phyloP scores from a whole-genome alignment of 1,140 invertebrate species.

The Gonatopus flavifemur region DNA sequence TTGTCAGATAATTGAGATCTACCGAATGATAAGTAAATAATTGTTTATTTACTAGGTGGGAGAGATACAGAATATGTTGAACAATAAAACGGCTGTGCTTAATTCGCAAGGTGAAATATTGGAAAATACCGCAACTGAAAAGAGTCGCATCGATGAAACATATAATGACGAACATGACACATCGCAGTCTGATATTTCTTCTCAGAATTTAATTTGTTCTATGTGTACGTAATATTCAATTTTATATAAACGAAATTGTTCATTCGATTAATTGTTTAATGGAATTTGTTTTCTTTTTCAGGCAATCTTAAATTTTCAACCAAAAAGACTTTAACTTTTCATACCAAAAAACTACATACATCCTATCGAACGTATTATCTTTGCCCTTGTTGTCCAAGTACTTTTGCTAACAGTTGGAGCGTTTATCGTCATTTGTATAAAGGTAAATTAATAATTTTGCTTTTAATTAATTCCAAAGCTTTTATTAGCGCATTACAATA shows the following conservation, averaged over 20 bases:
- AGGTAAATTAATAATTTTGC: constrained; percentile 53
- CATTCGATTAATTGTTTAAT: background rate
- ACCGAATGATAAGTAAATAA: no score
- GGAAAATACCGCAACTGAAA: constrained; percentile 14
- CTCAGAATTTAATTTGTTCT: constrained; percentile 17
- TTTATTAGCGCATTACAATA: no score
- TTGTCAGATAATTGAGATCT: no score
- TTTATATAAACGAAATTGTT: background rate
- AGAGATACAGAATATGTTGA: constrained; percentile 60
- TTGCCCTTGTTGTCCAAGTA: constrained; percentile 70
- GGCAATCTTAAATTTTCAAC: constrained; percentile 69
- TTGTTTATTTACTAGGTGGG: constrained; percentile 60
- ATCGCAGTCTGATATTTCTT: background rate
- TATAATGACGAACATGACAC: constrained; percentile 4
- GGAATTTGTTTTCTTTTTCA: constrained; percentile 37
- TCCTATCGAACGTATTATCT: constrained; percentile 66
- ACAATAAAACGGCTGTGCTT: constrained; percentile 59
- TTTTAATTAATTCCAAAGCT: no score
- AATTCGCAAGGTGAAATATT: constrained; percentile 64
- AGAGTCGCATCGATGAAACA: constrained; percentile 11
- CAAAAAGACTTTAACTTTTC: constrained; percentile 68
- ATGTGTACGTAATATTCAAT: constrained; percentile 21
- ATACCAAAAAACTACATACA: constrained; percentile 70
- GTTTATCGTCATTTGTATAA: constrained; percentile 74
- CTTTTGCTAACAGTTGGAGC: constrained; percentile 69